Base-by-base conservation (phyloP, 2,113 vertebrate genomes). In the Triplophysa dalaica region DNA sequence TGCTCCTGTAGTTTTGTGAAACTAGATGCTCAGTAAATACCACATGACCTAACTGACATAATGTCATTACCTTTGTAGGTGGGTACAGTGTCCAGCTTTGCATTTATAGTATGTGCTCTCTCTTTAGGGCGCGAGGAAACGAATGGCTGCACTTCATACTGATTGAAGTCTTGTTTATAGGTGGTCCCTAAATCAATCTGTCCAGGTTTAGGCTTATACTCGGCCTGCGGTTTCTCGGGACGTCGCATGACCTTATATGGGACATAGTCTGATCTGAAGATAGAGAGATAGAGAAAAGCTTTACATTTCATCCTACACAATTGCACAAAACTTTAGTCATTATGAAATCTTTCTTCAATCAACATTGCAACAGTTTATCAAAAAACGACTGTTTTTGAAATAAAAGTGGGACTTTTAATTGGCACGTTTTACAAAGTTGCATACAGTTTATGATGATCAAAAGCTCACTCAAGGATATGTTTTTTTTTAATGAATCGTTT, bases 61-160 rank as follows among this genome's bases (percentile, higher is more conserved):
- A 13, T 61, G 7, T 26, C 45, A 65, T 74, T 84, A 96, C 95
- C 95, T 94, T 87, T 91, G 65, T 96, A 96, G 63, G 94, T 96
- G 77, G 95, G 95, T 82, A 95, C 56, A 1, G 94, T 92, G 70
- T 93, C 92, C 88, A 95, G 0, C 82, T 93, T 95, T 48, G 87
- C 89, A 45, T 70, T 82, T 64, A 80, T 82, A n/a, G 66, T 21
- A 13, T 85, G 83, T 1, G 69, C 82, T 86, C 87, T 90, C 77
- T 94, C 91, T 88, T 73, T 75, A 22, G 94, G 94, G 75, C 84
- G 91, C 45, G 79, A 67, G 58, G 88, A 81, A 33, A n/a, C 80
- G 81, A 90, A 87, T 2, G 92, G 93, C 60, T 92, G 88, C 50
- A 92, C 82, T 84, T 93, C 84, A 58, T 93, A 82, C 76, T 87